Base-by-base conservation (phyloP, 2,113 vertebrate genomes). In the Tricholaema leucomelas region DNA sequence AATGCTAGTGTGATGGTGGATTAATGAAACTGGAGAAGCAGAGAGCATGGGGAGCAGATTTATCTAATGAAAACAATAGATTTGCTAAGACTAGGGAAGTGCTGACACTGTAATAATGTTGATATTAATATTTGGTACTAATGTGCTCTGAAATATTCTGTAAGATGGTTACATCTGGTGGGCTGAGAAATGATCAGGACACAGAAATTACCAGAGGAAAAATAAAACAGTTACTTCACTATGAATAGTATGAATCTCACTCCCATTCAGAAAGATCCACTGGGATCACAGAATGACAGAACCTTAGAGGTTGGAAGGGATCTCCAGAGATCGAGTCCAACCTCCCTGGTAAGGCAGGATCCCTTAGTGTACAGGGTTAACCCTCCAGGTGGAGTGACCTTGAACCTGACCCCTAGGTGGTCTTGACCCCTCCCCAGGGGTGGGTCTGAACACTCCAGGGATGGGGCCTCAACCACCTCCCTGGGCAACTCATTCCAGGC, bases 11-110 rank as follows among this genome's bases (percentile, higher is more conserved):
- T 85, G 92, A 89, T 5, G 7, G 78, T 9, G 11, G 95, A 94
- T 94, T 96, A 96, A 96, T 93, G 95, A 96, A 96, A 94, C 75
- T 87, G 81, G 89, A 94, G 48, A 89, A 92, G 91, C 87, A 67
- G 75, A 85, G 64, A 87, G 75, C 60, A 30, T 30, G 60, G 79
- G 88, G 75, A 94, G 75, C 61, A 92, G 92, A 91, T 96, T 95
- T 93, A 94, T 92, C 71, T 93, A 96, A 96, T 96, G 96, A 96
- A 96, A 96, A 94, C 81, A 94, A 95, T 94, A 89, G 95, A 96
- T 96, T 93, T 95, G 88, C 84, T 94, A 93, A 74, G 64, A 48
- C 71, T 15, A 2, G 74, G 91, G 94, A 96, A 93, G 61, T 88
- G 92, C 93, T 91, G 93, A 96, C 84, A 85, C 78, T 15, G 75